Conservation (phyloP, 1,140 invertebrate genomes). For the Harlomillsia oculata region DNA sequence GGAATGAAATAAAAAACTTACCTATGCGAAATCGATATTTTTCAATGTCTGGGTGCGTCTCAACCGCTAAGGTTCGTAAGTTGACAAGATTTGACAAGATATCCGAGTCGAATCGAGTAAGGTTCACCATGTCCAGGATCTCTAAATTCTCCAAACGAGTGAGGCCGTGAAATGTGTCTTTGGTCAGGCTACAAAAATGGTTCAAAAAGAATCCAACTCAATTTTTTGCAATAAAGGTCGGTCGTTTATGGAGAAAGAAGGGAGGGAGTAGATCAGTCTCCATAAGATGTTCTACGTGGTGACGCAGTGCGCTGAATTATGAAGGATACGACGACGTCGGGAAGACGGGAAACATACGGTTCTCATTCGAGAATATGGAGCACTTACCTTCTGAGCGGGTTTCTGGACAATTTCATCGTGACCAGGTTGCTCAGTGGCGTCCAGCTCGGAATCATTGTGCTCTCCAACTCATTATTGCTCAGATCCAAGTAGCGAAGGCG, state of each 20-base stretch:
- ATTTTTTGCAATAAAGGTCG: no score
- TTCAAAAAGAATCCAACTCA: no score
- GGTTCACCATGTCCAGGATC: slow-evolving; percentile 41
- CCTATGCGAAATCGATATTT: slow-evolving; percentile 53
- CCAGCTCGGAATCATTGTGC: slow-evolving; percentile 21
- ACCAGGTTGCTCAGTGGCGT: slow-evolving; percentile 53
- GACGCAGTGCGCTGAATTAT: slow-evolving; percentile 6
- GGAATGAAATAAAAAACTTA: no score
- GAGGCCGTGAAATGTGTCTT: slow-evolving; percentile 44
- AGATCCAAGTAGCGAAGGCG: slow-evolving; percentile 37
- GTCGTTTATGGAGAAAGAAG: no score
- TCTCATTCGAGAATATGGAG: no score
- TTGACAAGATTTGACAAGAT: slow-evolving; percentile 52
- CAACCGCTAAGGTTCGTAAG: slow-evolving; percentile 50
- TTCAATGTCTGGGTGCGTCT: slow-evolving; percentile 55
- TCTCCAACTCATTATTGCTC: slow-evolving; percentile 35
- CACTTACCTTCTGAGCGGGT: slow-evolving; percentile 48
- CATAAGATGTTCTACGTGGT: no score
- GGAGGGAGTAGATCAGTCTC: slow-evolving; percentile 4
- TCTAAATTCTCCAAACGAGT: slow-evolving; percentile 43
- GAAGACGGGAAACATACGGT: no score
- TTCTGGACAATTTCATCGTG: slow-evolving; percentile 63
- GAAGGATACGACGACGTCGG: slow-evolving; percentile 3
- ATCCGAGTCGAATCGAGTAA: slow-evolving; percentile 51
- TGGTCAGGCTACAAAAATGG: slow-evolving; percentile 42